Conservation (phyloP, 2,888 invertebrate species). For the Rhagium mordax region DNA sequence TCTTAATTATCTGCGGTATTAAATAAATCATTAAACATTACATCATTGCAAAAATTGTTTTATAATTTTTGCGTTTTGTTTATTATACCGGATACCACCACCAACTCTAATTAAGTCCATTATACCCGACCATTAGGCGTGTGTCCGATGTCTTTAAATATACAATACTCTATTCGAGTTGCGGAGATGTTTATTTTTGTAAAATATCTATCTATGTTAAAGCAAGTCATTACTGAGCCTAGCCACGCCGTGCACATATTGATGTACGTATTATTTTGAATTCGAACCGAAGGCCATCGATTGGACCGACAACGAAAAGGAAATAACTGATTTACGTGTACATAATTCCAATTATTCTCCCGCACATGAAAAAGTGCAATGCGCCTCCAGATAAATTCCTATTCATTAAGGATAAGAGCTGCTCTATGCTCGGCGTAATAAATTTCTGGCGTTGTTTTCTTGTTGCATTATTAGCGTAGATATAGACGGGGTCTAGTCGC, state of each 20-base stretch:
- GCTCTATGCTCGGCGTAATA: conserved; percentile 12
- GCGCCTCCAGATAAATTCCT: conserved; percentile 24
- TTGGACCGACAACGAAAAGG: neutral
- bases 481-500: conserved; percentile 24
- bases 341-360: conserved; percentile 14
- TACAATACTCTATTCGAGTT: no score
- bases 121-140: no score
- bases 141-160: no score
- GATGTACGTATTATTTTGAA: neutral
- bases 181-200: no score
- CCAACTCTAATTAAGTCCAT: no score
- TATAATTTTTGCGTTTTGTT: no score
- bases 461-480: conserved; percentile 28
- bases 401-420: conserved; percentile 24
- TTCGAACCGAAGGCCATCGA: neutral
- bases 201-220: no score
- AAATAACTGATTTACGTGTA: neutral
- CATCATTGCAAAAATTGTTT: neutral
- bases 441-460: conserved; percentile 25
- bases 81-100: no score
- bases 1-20: neutral
- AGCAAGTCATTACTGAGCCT: no score
- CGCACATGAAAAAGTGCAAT: conserved; percentile 11
- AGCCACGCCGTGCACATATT: neutral
- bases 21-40: neutral